Evolutionary conservation across 2,888 invertebrate species (phyloP).

Genomic region (Mesorhabditis sp.): DNA sequence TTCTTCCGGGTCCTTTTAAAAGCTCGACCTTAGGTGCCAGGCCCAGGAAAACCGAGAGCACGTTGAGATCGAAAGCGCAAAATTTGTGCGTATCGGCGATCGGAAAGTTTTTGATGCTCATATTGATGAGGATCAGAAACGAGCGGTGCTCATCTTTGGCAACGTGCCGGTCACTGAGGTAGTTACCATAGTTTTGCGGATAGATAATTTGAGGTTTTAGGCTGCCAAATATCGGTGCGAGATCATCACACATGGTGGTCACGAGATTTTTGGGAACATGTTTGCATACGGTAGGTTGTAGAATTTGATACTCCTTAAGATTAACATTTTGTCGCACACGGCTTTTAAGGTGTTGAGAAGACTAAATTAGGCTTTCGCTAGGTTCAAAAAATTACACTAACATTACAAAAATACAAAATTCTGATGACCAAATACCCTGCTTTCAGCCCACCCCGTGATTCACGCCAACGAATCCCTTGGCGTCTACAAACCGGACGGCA

Average conservation of each 20-base stretch:
- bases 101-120: conserved; percentile 24
- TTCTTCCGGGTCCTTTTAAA: no score
- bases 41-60: conserved; percentile 22
- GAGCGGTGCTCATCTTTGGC: conserved; percentile 36
- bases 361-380: no score
- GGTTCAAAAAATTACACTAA: background rate
- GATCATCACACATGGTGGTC: conserved; percentile 26
- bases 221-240: conserved; percentile 48
- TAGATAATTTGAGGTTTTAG: background rate
- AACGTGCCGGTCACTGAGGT: conserved; percentile 21
- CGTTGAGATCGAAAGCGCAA: conserved; percentile 16
- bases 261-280: conserved; percentile 41
- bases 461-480: conserved; percentile 37
- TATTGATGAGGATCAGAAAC: conserved; percentile 20
- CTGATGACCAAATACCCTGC: background rate
- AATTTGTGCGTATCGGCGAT: conserved; percentile 26
- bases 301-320: background rate
- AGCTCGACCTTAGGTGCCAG: conserved; percentile 37
- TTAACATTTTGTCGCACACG: no score
- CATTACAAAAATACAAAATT: background rate
- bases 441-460: conserved; percentile 43
- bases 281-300: conserved; percentile 41
- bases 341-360: no score
- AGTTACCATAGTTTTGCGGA: background rate
- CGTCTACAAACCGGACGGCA: conserved; percentile 26